These are phyloP conservation scores for Phorcus lineatus DNA, from an alignment of 2,888 invertebrate species.

Conservation along the genomic window DNA sequence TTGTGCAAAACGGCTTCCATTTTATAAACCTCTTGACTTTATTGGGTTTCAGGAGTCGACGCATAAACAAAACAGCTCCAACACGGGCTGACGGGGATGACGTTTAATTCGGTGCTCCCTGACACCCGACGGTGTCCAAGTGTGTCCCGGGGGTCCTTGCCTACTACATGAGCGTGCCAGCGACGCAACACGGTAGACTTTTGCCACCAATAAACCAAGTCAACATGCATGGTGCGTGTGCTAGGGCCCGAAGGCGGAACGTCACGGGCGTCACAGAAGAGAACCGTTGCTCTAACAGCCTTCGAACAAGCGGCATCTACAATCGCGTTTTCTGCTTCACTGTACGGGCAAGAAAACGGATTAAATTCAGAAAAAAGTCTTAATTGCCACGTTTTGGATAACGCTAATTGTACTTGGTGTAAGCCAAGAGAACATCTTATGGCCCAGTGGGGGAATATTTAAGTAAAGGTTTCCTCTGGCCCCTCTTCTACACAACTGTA, in stretches of 20 bases:
- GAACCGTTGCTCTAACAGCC: background rate
- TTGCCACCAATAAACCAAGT: conserved; percentile 7
- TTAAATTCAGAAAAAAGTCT: conserved; percentile 20
- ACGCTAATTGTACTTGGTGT: conserved; percentile 15
- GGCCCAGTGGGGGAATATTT: conserved; percentile 19
- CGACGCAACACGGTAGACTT: conserved; percentile 5
- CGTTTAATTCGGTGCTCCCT: background rate
- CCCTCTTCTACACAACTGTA: background rate
- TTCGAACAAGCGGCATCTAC: conserved; percentile 12
- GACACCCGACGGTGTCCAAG: background rate
- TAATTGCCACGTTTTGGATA: conserved; percentile 25
- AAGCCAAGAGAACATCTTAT: background rate
- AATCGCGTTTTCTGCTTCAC: conserved; percentile 28
- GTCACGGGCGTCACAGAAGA: background rate
- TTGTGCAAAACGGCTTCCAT: too few relatives aligned
- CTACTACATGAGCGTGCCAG: background rate
- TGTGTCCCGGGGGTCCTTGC: background rate
- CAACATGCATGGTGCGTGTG: background rate
- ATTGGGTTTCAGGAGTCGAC: too few relatives aligned
- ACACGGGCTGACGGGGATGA: background rate
- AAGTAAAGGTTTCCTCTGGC: background rate
- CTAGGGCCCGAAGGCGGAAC: background rate
- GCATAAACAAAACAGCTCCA: too few relatives aligned
- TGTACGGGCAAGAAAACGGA: conserved; percentile 20
- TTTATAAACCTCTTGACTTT: too few relatives aligned